These are phyloP conservation scores for Gorsachius goisagi DNA, from an alignment of 2,113 vertebrate genomes.

Conservation along the genomic window DNA sequence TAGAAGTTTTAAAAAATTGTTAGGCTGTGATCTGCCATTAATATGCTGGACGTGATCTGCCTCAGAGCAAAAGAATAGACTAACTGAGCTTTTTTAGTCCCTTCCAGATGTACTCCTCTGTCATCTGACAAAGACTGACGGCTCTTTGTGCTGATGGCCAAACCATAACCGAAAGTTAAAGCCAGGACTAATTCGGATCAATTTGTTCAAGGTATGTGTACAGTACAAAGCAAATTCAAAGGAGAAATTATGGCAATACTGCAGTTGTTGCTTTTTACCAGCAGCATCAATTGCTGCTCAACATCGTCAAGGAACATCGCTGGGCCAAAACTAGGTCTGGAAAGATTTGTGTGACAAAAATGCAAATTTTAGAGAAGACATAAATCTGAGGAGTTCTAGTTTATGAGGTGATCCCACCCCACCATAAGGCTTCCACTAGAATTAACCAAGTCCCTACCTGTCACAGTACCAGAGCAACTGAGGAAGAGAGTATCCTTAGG, in stretches of 20 bases:
- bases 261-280: not conserved
- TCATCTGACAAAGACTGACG: not conserved
- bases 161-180: not conserved
- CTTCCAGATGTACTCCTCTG: not conserved
- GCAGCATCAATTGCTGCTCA: not conserved
- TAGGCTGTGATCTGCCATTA: not conserved
- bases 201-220: not conserved
- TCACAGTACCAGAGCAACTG: not conserved
- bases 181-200: not conserved
- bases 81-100: not conserved
- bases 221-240: not conserved
- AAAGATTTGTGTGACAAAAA: not conserved
- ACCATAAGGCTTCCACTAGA: not conserved
- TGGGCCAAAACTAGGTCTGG: not conserved
- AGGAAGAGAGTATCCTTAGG: not conserved
- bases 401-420: not conserved
- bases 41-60: not conserved
- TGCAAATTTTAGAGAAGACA: not conserved
- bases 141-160: not conserved
- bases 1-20: not conserved
- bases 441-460: not conserved
- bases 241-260: not conserved
- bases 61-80: not conserved
- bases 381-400: not conserved
- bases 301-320: not conserved